Evolutionary conservation across 2,113 vertebrate genomes (phyloP), one percentile per base, ranked within the genome.

Genomic region (Myrmecophaga tridactyla): DNA sequence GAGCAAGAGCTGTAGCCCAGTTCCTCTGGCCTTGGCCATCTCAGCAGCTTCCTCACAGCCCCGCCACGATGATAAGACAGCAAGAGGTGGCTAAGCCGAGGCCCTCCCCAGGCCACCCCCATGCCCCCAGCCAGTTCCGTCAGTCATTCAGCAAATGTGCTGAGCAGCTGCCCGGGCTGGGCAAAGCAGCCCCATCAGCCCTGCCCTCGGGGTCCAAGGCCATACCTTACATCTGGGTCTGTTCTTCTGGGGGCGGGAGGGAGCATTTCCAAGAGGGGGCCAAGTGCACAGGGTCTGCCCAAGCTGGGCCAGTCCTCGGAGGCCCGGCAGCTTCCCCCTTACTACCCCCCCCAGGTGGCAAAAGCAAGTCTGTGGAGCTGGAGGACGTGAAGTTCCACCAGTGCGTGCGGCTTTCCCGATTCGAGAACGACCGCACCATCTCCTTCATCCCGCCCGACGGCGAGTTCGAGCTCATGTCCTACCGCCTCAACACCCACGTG

Each of bases 361-460:
- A 98, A 85, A 99, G 99, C 93, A 99, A 99, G 87, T 99, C 99
- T 0, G 99, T 99, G 94, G 97, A 99, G 75, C 99, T 99, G 98
- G 99, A 99, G 95, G 99, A 99, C 0, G 99, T 99, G 6, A 99
- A 99, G 96, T 99, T 99, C 97, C 99, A 99, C 97, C 99, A 99
- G 98, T 99, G 99, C 0, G 99, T 99, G 17, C 98, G 99, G 0
- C 99, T 99, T 1, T 99, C 99, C 0, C 99, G 99, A 41, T 99
- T 99, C 3, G 99, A 99, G 80, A 99, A 98, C 0, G 99, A 99
- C 97, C 98, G 99, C 20, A 99, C 99, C 53, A 99, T 99, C 97
- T 99, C 99, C 89, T 99, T 99, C 98, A 99, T 99, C 95, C 99
- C 99, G 0, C 99, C 99, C 0, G 99, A 99, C 0, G 99, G 99